Evolutionary conservation across 2,888 invertebrate genomes (phyloP).

Genomic region (Brassicogethes aeneus): DNA sequence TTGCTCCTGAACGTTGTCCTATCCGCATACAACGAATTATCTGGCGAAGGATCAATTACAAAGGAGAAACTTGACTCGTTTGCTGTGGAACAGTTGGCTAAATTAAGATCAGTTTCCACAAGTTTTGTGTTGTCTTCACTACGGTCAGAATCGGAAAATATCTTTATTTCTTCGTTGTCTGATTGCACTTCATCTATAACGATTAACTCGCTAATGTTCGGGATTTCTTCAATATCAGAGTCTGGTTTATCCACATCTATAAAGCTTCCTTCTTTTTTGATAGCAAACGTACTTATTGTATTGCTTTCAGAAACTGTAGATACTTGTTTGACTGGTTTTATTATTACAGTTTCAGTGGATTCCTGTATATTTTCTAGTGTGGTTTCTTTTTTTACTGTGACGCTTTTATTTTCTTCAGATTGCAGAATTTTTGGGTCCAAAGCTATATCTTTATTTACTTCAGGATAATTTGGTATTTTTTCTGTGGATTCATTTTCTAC

Average conservation of each 20-base stretch:
- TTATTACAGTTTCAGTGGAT: background rate
- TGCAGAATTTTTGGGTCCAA: background rate
- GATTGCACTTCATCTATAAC: conserved; percentile 9
- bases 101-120: conserved; percentile 14
- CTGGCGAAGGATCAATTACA: background rate
- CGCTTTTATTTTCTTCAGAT: background rate
- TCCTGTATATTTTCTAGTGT: background rate
- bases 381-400: background rate
- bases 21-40: background rate
- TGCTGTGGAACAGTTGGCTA: conserved; percentile 15
- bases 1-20: conserved; percentile 19
- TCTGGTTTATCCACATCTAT: conserved; percentile 3
- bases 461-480: no score
- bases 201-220: conserved; percentile 5
- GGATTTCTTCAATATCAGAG: conserved; percentile 4
- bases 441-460: background rate
- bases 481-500: no score
- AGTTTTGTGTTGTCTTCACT: conserved; percentile 12
- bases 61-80: background rate
- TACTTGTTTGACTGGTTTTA: no score
- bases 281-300: conserved; percentile 2
- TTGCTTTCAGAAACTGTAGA: conserved; percentile 9
- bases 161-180: conserved; percentile 3
- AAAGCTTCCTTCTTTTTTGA: background rate
- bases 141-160: conserved; percentile 14